Conservation (phyloP, 2,797 vertebrate genomes). For the Neoniphon sammara region DNA sequence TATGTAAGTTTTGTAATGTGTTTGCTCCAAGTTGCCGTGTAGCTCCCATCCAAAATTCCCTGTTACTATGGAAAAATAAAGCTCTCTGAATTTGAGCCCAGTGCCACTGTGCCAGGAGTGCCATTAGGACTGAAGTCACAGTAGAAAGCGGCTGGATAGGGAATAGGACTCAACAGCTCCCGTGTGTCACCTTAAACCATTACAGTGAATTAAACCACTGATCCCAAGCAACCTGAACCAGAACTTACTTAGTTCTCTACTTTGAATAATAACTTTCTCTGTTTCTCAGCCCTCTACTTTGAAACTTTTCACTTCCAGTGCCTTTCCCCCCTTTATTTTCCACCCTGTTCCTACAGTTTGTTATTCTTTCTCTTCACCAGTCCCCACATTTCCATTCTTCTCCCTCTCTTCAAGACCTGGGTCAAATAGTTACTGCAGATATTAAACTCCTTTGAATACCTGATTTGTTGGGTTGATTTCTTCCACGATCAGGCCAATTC, state of each 20-base stretch:
- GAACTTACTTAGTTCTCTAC: neutral
- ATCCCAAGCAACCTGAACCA: neutral
- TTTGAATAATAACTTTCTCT: constrained; percentile 4
- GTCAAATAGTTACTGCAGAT: constrained; percentile 5
- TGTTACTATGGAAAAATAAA: constrained; percentile 38
- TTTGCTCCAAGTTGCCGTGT: constrained; percentile 5
- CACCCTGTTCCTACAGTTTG: constrained; percentile 22
- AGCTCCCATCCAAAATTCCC: constrained; percentile 13
- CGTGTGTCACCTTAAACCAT: constrained; percentile 20
- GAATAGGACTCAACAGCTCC: constrained; percentile 48
- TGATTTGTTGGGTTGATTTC: neutral
- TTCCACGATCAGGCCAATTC: constrained; percentile 5
- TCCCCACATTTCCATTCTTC: neutral
- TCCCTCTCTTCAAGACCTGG: neutral
- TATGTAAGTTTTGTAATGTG: neutral
- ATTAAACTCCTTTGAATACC: constrained; percentile 10
- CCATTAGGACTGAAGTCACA: constrained; percentile 30
- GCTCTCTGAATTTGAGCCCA: neutral
- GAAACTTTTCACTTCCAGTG: neutral
- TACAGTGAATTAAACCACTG: neutral
- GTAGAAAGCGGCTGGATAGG: constrained; percentile 24
- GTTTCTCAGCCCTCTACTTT: neutral
- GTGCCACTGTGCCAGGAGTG: constrained; percentile 15
- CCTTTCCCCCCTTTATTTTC: constrained; percentile 26
- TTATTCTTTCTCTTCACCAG: constrained; percentile 39